Percentiles rank a stretch among this genome's conserved stretches.
Conservation (phyloP, 2,113 vertebrate genomes). For the Oceanodroma tethys region DNA sequence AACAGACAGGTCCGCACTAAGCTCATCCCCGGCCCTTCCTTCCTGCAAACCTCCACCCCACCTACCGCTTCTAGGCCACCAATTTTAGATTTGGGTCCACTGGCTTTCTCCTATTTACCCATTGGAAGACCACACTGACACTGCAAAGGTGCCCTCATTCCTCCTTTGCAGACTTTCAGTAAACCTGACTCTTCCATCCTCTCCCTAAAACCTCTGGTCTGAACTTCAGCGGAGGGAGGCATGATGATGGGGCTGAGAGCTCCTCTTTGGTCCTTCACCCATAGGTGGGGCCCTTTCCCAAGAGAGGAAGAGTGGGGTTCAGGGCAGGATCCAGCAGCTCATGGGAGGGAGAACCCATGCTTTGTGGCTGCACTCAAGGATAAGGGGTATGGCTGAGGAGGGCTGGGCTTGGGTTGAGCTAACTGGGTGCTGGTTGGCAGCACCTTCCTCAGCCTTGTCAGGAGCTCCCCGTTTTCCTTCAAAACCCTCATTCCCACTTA, state of each 20-base stretch:
- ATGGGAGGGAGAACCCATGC: background rate
- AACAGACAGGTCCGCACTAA: background rate
- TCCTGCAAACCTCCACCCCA: background rate
- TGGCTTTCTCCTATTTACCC: background rate
- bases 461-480: background rate
- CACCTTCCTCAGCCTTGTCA: background rate
- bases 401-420: background rate
- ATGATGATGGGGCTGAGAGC: background rate
- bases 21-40: background rate
- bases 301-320: background rate
- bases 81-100: background rate
- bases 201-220: background rate
- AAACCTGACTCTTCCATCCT: background rate
- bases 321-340: background rate
- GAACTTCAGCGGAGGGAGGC: background rate
- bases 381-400: background rate
- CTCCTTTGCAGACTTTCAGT: background rate
- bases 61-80: background rate
- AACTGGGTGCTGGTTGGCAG: background rate
- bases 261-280: background rate
- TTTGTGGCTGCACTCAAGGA: background rate
- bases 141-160: background rate
- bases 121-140: background rate
- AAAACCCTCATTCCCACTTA: background rate
- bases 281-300: conserved; percentile 41